Conservation (phyloP, 2,888 invertebrate species). For the Catocala sponsa region DNA sequence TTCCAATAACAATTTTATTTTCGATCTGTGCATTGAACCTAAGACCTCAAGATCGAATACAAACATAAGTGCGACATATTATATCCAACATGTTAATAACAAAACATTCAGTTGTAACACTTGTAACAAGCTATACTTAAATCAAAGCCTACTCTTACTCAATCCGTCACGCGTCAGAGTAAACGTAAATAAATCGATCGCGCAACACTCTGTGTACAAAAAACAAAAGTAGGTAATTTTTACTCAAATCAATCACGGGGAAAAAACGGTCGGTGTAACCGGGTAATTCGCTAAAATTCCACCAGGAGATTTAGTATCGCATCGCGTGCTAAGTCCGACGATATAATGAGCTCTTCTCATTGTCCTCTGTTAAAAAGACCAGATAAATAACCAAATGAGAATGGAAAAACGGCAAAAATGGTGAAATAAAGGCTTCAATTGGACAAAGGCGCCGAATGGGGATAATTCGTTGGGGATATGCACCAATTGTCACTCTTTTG, state of each 20-base stretch:
- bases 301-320: conserved; percentile 80
- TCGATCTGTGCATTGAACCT: too few species aligned
- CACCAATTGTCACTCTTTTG: conserved; percentile 87
- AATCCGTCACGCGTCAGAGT: conserved; percentile 44
- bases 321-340: conserved; percentile 80
- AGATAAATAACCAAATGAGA: conserved; percentile 88
- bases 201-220: conserved; percentile 55
- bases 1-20: too few species aligned
- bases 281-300: conserved; percentile 88
- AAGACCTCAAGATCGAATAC: too few species aligned
- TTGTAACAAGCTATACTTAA: conserved; percentile 12
- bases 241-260: conserved; percentile 85
- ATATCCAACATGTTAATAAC: neutral
- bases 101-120: neutral
- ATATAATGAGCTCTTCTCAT: conserved; percentile 82
- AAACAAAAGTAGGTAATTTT: conserved; percentile 81
- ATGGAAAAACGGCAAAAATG: conserved; percentile 86
- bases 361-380: conserved; percentile 80
- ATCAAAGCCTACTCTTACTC: conserved; percentile 16
- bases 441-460: conserved; percentile 86
- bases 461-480: conserved; percentile 87
- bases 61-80: too few species aligned
- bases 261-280: conserved; percentile 79
- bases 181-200: conserved; percentile 30
- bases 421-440: conserved; percentile 86